Percentiles rank a stretch among this genome's conserved stretches.
These are phyloP conservation scores for Verasper variegatus DNA, from an alignment of 2,113 vertebrate species.

Conservation along the genomic window DNA sequence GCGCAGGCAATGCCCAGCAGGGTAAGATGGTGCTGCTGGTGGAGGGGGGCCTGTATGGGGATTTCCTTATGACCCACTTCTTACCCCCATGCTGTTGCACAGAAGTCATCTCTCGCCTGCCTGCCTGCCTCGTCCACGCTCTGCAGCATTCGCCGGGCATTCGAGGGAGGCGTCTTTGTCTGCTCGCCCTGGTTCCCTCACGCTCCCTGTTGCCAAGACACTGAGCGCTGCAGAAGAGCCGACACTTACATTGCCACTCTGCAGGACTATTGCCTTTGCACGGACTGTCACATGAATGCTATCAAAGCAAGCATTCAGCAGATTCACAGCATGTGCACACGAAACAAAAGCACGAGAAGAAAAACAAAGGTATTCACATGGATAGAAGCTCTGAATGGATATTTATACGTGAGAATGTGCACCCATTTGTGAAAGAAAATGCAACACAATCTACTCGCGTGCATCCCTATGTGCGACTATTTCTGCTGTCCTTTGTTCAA, in stretches of 20 bases:
- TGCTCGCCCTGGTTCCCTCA: constrained; percentile 58
- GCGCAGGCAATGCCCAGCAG: constrained; percentile 26
- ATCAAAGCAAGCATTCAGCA: constrained; percentile 5
- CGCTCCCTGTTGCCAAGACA: constrained; percentile 73
- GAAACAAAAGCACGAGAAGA: background rate
- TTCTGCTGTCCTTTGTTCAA: constrained; percentile 13
- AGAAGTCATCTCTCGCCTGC: constrained; percentile 42
- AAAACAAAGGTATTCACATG: background rate
- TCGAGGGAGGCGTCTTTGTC: constrained; percentile 63
- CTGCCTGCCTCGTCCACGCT: constrained; percentile 23
- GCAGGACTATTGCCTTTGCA: constrained; percentile 50
- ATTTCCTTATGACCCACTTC: constrained; percentile 76
- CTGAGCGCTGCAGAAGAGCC: constrained; percentile 41
- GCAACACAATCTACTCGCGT: background rate
- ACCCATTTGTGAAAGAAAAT: background rate
- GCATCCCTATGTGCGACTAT: background rate
- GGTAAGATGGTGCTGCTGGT: constrained; percentile 11
- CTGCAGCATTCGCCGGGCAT: constrained; percentile 48
- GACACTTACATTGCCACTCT: constrained; percentile 59
- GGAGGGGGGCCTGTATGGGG: constrained; percentile 67
- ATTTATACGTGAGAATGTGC: constrained; percentile 2
- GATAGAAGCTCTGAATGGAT: constrained; percentile 8
- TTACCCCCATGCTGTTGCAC: constrained; percentile 44
- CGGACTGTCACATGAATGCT: constrained; percentile 21
- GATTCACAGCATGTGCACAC: background rate